Percentiles rank a stretch among this genome's conserved stretches.
phyloP scores from a whole-genome alignment of 2,797 vertebrate species.

The Pseudomugil gertrudae region DNA sequence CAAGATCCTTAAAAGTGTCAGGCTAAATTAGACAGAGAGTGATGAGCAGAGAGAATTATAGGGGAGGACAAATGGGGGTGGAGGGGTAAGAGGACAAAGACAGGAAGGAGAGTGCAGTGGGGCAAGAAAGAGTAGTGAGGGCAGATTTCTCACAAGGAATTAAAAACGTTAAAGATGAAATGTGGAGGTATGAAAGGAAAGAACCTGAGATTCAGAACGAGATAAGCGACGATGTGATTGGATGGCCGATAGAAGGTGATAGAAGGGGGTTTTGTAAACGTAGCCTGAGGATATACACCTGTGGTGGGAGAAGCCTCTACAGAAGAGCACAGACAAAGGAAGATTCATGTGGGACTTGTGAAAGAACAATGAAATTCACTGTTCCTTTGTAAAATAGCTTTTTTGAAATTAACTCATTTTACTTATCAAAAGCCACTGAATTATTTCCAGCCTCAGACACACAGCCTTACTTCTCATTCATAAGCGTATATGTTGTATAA shows the following conservation, averaged over 20 bases:
- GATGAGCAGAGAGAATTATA: constrained; percentile 37
- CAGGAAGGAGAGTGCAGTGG: neutral
- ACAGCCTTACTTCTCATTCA: neutral
- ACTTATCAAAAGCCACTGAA: neutral
- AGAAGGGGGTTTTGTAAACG: constrained; percentile 49
- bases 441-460: neutral
- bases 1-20: constrained; percentile 66
- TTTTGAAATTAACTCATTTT: neutral
- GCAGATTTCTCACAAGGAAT: constrained; percentile 50
- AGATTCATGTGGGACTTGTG: constrained; percentile 8
- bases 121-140: neutral
- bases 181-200: constrained; percentile 36
- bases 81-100: constrained; percentile 34
- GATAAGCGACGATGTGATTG: constrained; percentile 59
- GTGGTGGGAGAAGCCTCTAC: constrained; percentile 45
- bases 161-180: constrained; percentile 55
- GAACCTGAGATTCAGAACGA: constrained; percentile 35
- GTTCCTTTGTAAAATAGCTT: constrained; percentile 2
- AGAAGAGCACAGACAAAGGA: constrained; percentile 24
- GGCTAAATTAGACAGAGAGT: constrained; percentile 64
- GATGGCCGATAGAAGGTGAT: constrained; percentile 49
- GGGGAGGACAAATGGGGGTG: constrained; percentile 20
- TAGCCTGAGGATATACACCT: constrained; percentile 70
- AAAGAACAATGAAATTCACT: constrained; percentile 6
- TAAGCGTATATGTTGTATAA: neutral